Conservation (phyloP, 2,113 vertebrate genomes). For the Dicerorhinus sumatrensis region DNA sequence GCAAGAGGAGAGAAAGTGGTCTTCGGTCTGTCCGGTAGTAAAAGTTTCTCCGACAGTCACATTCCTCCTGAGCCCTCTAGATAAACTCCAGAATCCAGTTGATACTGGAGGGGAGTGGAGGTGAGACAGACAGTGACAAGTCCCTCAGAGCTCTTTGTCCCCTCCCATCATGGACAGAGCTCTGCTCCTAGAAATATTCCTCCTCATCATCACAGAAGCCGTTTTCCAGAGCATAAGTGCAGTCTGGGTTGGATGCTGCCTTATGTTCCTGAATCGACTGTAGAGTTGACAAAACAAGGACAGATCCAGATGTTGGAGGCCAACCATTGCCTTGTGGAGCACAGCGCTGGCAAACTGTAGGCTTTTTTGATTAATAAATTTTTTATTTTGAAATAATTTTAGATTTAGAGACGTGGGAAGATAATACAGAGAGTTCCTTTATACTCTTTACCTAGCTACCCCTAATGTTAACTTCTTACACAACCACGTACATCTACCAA, state of each 20-base stretch:
- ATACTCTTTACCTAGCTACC: not conserved
- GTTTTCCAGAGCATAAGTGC: slow-evolving; percentile 91
- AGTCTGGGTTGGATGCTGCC: slow-evolving; percentile 90
- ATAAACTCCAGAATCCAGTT: slow-evolving; percentile 87
- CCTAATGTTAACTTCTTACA: not conserved
- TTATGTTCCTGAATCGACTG: slow-evolving; percentile 96
- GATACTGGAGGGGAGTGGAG: not conserved
- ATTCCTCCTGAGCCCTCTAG: slow-evolving; percentile 32
- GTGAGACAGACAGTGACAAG: slow-evolving; percentile 66
- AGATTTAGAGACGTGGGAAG: not conserved
- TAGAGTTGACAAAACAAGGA: slow-evolving; percentile 94
- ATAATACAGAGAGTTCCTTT: not conserved
- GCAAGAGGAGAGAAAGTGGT: slow-evolving; percentile 74
- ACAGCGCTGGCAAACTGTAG: not conserved
- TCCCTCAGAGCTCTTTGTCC: slow-evolving; percentile 47
- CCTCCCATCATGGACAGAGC: slow-evolving; percentile 8
- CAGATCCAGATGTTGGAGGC: slow-evolving; percentile 94
- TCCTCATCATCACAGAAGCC: slow-evolving; percentile 95
- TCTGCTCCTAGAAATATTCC: slow-evolving; percentile 90
- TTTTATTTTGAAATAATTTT: slow-evolving; percentile 10
- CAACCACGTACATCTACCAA: not conserved
- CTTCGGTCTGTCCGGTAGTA: slow-evolving; percentile 74
- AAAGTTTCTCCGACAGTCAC: not conserved
- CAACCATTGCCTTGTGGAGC: slow-evolving; percentile 83
- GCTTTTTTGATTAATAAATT: not conserved